These are phyloP conservation scores for Caenorhabditis doughertyi DNA, from an alignment of 2,888 invertebrate genomes.

Conservation along the genomic window DNA sequence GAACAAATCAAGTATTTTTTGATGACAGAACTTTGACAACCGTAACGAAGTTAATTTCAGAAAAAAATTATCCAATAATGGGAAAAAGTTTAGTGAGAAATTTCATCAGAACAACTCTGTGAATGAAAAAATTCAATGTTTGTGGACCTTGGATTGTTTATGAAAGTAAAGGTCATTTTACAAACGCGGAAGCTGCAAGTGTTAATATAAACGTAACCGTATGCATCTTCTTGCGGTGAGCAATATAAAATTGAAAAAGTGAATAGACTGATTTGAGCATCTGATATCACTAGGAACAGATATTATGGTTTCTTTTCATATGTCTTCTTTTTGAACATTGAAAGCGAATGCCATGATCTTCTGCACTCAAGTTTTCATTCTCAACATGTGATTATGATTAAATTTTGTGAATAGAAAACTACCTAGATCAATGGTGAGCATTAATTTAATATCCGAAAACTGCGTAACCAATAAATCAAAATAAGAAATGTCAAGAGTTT, in stretches of 20 bases:
- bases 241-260: neutral
- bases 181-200: constrained; percentile 2
- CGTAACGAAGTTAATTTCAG: no score
- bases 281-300: neutral
- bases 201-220: constrained; percentile 1
- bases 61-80: no score
- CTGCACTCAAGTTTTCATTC: neutral
- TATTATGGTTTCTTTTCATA: neutral
- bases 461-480: constrained; percentile 24
- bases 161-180: neutral
- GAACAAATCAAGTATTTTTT: no score
- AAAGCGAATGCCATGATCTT: neutral
- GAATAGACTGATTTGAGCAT: no score
- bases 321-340: neutral
- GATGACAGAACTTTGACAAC: no score
- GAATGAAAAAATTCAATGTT: neutral
- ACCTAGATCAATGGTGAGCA: neutral
- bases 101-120: neutral
- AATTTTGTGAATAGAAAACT: neutral
- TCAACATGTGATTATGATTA: neutral
- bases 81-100: neutral
- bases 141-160: neutral
- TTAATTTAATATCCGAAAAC: constrained; percentile 33
- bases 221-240: neutral
- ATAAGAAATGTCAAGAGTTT: neutral